These are phyloP conservation scores for Dinoponera quadriceps DNA, from an alignment of 1,140 invertebrate species.

Conservation along the genomic window DNA sequence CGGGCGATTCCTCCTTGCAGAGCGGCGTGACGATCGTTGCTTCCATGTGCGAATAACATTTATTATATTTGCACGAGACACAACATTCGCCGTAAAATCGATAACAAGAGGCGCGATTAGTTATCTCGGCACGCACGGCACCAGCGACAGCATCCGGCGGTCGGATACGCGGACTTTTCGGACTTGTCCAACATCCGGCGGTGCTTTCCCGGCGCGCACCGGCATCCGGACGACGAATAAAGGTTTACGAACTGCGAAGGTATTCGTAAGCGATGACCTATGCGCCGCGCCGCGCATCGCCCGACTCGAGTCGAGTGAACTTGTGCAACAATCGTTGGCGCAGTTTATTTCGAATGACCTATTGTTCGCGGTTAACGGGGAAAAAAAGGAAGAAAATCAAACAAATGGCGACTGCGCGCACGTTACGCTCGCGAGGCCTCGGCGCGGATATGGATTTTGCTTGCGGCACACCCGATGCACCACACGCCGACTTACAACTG, in stretches of 20 bases:
- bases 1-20: slow-evolving; percentile 2
- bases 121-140: slow-evolving; percentile 67
- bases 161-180: slow-evolving; percentile 70
- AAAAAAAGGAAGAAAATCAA: background rate
- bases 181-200: slow-evolving; percentile 70
- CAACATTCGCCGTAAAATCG: slow-evolving; percentile 59
- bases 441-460: slow-evolving; percentile 13
- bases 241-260: slow-evolving; percentile 8
- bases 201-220: slow-evolving; percentile 9
- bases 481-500: too few species aligned
- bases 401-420: background rate
- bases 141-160: slow-evolving; percentile 67
- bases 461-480: background rate
- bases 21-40: background rate
- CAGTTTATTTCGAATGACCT: slow-evolving; percentile 46
- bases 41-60: background rate
- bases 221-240: slow-evolving; percentile 57
- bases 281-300: background rate
- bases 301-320: slow-evolving; percentile 39
- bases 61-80: slow-evolving; percentile 60
- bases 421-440: background rate
- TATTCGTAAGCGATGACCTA: slow-evolving; percentile 48
- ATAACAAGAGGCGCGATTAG: slow-evolving; percentile 66
- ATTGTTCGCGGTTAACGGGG: slow-evolving; percentile 40
- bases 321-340: slow-evolving; percentile 46